These are phyloP conservation scores for Pogonognathellus flavescens DNA, from an alignment of 1,140 invertebrate species.

Conservation along the genomic window DNA sequence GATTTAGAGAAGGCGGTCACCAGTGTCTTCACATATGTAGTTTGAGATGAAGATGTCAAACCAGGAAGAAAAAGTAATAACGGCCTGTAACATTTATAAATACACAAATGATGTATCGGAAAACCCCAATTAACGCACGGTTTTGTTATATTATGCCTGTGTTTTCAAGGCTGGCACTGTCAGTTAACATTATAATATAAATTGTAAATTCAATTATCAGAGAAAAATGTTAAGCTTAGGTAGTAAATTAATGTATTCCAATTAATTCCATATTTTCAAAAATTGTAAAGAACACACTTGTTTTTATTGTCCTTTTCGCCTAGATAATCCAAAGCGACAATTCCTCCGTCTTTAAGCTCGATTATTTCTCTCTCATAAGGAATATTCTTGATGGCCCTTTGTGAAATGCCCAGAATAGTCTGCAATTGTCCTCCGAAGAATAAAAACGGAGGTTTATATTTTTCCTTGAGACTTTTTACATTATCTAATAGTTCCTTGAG, in stretches of 20 bases:
- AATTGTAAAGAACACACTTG: no score
- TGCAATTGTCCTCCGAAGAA: constrained; percentile 86
- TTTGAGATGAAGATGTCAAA: constrained; percentile 79
- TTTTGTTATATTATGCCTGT: no score
- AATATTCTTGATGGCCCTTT: constrained; percentile 71
- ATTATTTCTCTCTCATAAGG: constrained; percentile 78
- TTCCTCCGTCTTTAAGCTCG: constrained; percentile 82
- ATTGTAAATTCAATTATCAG: no score
- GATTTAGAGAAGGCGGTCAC: constrained; percentile 77
- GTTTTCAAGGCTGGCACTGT: no score
- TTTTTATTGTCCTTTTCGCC: constrained; percentile 11
- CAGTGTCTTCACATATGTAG: constrained; percentile 86
- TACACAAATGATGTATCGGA: no score
- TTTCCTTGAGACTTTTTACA: constrained; percentile 79
- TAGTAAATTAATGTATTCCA: no score
- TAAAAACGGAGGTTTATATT: constrained; percentile 89
- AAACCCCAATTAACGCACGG: no score
- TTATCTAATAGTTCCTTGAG: constrained; percentile 79
- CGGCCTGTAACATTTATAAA: not conserved
- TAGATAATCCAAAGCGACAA: constrained; percentile 85
- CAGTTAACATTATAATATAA: no score
- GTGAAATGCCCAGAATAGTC: constrained; percentile 77
- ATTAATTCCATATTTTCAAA: no score
- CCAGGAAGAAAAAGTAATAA: constrained; percentile 68
- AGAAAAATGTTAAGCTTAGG: no score